Base-by-base conservation (phyloP, 2,113 vertebrate genomes). In the Salvelinus sp. region DNA sequence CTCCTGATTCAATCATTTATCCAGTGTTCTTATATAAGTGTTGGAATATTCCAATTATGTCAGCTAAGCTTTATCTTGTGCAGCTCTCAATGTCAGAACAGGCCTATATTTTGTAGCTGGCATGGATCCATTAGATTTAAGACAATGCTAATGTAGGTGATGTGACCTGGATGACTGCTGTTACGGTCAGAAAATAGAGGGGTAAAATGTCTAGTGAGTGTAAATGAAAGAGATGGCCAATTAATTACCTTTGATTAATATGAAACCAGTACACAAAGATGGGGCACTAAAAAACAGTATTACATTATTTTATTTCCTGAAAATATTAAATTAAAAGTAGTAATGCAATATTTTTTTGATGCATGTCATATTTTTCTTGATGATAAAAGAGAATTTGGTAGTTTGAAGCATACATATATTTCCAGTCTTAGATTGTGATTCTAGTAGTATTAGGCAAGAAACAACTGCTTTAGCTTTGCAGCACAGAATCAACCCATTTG, bases 151-250 rank as follows among this genome's bases (percentile, higher is more conserved):
- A 86, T 88, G 80, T 85, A 78, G 88, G 81, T 82, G 38, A 44
- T 44, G 81, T 82, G 85, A 87, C 88, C 81, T 88, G 85, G 80
- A 90, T 85, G 57, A 63, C 12, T 1, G 76, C 69, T 38, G 23
- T 47, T 58, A 63, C 1, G 23, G 10, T 25, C n/a, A n/a, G 7
- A 63, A 22, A 22, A 63, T 23, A 25, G 20, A 25, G 60, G 60
- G 3, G 60, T 22, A 63, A 22, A n/a, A 22, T 9, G 5, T 54
- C 60, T 63, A 22, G 60, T 63, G 22, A 63, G 20, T 23, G 23
- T 25, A 62, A 62, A n/a, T 62, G 58, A 16, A 62, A 22, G 58
- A 62, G 18, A 62, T 62, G 6, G 9, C 58, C 18, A 62, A 62
- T 62, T 22, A 9, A 62, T 62, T 16, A 14, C 30, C 14, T 33